A percentile compares a stretch with the other conserved stretches of the same genome.
These are phyloP conservation scores for Agrochola lota DNA, from an alignment of 2,888 invertebrate species.

Conservation along the genomic window DNA sequence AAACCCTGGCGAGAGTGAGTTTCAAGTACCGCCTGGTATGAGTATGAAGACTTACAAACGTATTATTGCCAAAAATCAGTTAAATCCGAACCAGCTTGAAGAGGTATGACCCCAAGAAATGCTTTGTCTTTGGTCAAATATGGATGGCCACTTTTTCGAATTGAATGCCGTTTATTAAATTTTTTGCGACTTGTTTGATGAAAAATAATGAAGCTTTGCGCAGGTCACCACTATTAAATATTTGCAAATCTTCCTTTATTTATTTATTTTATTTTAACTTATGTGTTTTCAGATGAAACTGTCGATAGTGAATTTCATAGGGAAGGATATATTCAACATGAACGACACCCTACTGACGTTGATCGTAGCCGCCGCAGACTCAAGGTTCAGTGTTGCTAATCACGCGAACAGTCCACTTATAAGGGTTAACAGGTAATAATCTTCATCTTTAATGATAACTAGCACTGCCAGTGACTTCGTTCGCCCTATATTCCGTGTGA, in stretches of 20 bases:
- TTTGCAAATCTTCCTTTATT: background rate
- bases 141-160: background rate
- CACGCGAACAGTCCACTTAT: slow-evolving; percentile 96
- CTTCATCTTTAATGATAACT: background rate
- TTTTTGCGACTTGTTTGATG: background rate
- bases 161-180: too few species aligned
- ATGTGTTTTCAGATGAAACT: slow-evolving; percentile 82
- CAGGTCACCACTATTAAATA: too few species aligned
- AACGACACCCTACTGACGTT: slow-evolving; percentile 94
- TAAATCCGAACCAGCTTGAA: slow-evolving; percentile 95
- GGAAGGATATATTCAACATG: slow-evolving; percentile 94
- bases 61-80: slow-evolving; percentile 92
- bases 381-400: slow-evolving; percentile 96
- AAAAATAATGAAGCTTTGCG: background rate
- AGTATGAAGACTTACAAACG: slow-evolving; percentile 94
- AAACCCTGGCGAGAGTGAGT: slow-evolving; percentile 87
- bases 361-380: slow-evolving; percentile 96
- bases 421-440: slow-evolving; percentile 92
- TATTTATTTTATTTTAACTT: background rate
- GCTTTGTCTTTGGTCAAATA: background rate
- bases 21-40: slow-evolving; percentile 94
- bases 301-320: slow-evolving; percentile 94
- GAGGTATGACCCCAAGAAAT: slow-evolving; percentile 86
- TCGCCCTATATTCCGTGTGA: background rate
- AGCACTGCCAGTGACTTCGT: background rate